Conservation (phyloP, 2,888 invertebrate genomes). For the Eupeodes luniger region DNA sequence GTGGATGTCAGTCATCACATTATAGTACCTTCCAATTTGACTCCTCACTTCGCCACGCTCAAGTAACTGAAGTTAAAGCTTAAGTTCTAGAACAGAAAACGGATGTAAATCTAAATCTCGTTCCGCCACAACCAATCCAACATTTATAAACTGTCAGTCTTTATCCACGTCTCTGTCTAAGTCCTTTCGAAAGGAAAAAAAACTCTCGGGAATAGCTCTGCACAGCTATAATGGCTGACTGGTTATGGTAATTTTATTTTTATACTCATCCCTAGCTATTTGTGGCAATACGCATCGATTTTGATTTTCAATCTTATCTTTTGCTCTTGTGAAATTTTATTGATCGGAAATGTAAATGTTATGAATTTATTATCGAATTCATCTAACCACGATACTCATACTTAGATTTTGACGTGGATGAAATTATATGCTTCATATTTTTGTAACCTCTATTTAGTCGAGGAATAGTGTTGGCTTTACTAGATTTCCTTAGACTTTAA, state of each 20-base stretch:
- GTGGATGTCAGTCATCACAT: constrained; percentile 71
- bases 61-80: neutral
- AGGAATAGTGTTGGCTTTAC: constrained; percentile 26
- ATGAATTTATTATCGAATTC: constrained; percentile 65
- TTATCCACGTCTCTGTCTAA: constrained; percentile 11
- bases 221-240: neutral
- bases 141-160: constrained; percentile 59
- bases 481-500: constrained; percentile 61
- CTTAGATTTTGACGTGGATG: neutral
- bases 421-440: constrained; percentile 20
- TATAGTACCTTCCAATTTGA: constrained; percentile 9
- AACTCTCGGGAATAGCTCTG: constrained; percentile 10
- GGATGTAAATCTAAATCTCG: constrained; percentile 56
- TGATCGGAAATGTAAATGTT: constrained; percentile 58
- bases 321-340: constrained; percentile 43
- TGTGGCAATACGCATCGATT: constrained; percentile 45
- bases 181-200: too few species aligned
- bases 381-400: neutral
- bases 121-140: constrained; percentile 53
- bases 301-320: constrained; percentile 66
- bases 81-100: constrained; percentile 44
- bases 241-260: neutral
- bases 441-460: too few species aligned
- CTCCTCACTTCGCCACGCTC: too few species aligned
- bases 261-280: constrained; percentile 5